Conservation (phyloP, 2,888 invertebrate species). For the Teleogryllus oceanicus region DNA sequence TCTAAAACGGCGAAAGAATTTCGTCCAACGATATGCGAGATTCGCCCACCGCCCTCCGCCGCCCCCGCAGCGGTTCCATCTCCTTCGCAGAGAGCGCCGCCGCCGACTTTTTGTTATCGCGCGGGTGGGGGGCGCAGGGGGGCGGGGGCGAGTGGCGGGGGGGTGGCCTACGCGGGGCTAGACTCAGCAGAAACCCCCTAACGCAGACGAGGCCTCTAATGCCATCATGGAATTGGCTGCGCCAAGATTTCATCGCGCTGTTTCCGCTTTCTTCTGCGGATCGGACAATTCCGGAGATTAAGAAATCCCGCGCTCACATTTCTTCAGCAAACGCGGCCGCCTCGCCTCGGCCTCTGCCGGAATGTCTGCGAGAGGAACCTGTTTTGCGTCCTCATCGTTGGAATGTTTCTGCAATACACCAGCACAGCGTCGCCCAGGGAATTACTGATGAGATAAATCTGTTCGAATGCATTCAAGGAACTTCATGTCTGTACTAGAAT, state of each 20-base stretch:
- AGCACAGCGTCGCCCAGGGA: too few relatives aligned
- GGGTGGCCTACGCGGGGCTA: constrained; percentile 1
- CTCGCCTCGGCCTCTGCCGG: background rate
- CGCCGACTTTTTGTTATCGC: background rate
- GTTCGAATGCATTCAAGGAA: too few relatives aligned
- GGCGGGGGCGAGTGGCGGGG: background rate
- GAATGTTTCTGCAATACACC: too few relatives aligned
- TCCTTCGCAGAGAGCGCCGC: background rate
- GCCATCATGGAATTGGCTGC: constrained; percentile 9
- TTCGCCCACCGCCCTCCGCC: background rate
- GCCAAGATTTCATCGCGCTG: constrained; percentile 9
- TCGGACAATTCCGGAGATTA: constrained; percentile 18
- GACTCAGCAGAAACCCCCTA: constrained; percentile 5
- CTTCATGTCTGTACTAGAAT: too few relatives aligned
- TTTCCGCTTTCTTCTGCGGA: background rate
- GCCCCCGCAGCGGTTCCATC: constrained; percentile 20
- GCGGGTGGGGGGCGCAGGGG: background rate
- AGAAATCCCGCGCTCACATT: constrained; percentile 18
- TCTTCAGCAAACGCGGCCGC: background rate
- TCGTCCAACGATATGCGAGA: too few relatives aligned
- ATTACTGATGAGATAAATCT: too few relatives aligned
- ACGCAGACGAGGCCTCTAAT: constrained; percentile 18
- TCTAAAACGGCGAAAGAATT: too few relatives aligned
- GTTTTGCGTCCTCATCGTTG: too few relatives aligned
- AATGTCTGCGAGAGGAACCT: background rate